A percentile compares a stretch with the other conserved stretches of the same genome.
phyloP scores from a whole-genome alignment of 1,140 invertebrate genomes.

The Ceratosolen fusciceps region DNA sequence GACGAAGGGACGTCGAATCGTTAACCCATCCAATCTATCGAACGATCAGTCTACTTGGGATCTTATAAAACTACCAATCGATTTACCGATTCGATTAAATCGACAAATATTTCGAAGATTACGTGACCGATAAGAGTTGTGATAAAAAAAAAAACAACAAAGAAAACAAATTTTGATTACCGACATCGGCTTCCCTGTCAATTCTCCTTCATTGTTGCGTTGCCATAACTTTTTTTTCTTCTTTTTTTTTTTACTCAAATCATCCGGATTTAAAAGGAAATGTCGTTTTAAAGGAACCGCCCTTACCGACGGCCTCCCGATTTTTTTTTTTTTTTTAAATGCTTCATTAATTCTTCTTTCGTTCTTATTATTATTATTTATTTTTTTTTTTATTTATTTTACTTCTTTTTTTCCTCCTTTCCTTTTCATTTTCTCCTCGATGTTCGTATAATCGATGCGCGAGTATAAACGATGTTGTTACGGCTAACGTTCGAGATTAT shows the following conservation, averaged over 20 bases:
- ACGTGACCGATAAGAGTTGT: conserved; percentile 10
- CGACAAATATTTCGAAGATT: conserved; percentile 24
- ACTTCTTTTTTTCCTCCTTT: no score
- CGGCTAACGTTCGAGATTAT: background rate
- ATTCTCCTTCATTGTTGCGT: no score
- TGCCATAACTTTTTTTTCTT: no score
- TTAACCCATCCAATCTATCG: conserved; percentile 40
- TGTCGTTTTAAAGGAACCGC: no score
- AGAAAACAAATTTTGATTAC: conserved; percentile 20
- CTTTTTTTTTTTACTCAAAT: no score
- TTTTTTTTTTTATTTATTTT: background rate
- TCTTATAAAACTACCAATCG: conserved; percentile 46
- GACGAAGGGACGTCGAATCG: conserved; percentile 15
- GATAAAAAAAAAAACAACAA: no score
- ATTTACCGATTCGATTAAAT: conserved; percentile 49
- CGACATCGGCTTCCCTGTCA: background rate
- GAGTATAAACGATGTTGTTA: conserved; percentile 6
- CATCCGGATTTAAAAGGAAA: no score
- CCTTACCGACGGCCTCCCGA: no score
- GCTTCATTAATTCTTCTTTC: no score
- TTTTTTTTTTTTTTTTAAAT: no score
- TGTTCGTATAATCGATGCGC: background rate
- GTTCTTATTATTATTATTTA: background rate
- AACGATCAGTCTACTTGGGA: conserved; percentile 50
- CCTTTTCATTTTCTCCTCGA: no score